These are phyloP conservation scores for Platypus cylindrus DNA, from an alignment of 2,888 invertebrate species.

Conservation along the genomic window DNA sequence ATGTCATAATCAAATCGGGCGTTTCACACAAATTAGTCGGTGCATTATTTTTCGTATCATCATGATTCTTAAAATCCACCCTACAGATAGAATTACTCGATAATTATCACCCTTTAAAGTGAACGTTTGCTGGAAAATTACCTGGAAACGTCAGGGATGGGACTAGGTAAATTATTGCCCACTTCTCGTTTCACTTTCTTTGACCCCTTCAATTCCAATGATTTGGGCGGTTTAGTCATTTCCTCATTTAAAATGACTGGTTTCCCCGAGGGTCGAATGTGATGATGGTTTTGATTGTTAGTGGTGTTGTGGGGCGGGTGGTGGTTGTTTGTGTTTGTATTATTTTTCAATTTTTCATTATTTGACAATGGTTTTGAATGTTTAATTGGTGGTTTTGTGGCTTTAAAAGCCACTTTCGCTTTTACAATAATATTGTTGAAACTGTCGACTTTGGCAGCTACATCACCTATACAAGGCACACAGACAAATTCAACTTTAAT, in stretches of 20 bases:
- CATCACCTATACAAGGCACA: conserved; percentile 36
- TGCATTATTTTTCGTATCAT: conserved; percentile 14
- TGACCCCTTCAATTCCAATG: conserved; percentile 15
- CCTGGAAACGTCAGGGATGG: conserved; percentile 32
- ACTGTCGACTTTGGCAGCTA: conserved; percentile 50
- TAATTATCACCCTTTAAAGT: conserved; percentile 11
- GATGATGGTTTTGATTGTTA: conserved; percentile 3
- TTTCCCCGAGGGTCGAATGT: conserved; percentile 15
- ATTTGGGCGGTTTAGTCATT: conserved; percentile 12
- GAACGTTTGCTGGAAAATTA: too few species aligned
- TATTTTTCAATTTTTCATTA: conserved; percentile 24
- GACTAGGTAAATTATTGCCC: conserved; percentile 23
- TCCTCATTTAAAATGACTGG: conserved; percentile 17
- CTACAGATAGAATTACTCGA: conserved; percentile 3
- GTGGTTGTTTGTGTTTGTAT: conserved; percentile 10
- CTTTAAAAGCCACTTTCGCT: conserved; percentile 16
- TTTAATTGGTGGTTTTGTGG: conserved; percentile 30
- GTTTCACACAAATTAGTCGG: conserved; percentile 30
- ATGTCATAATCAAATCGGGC: conserved; percentile 38
- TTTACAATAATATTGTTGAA: conserved; percentile 48
- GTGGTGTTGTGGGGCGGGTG: conserved; percentile 9
- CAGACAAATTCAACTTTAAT: not conserved
- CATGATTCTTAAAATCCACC: conserved; percentile 12
- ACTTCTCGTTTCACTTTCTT: conserved; percentile 14
- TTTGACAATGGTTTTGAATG: conserved; percentile 37